Evolutionary conservation across 2,888 invertebrate genomes (phyloP).

Genomic region (Coelinius sp.): DNA sequence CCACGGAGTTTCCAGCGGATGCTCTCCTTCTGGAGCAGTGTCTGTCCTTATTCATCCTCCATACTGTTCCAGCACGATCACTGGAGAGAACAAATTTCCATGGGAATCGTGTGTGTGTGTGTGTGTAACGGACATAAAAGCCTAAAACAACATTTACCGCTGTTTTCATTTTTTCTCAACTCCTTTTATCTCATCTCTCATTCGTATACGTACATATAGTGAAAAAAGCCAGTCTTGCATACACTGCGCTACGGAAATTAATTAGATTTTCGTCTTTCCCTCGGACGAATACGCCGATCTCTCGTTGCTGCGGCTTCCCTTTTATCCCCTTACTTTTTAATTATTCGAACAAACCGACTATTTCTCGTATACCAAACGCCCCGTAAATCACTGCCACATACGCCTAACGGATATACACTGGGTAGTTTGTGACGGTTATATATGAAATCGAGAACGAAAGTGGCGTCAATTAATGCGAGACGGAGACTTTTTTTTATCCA

Average conservation of each 20-base stretch:
- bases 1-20: background rate
- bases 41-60: slow-evolving; percentile 32
- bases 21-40: slow-evolving; percentile 17
- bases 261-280: slow-evolving; percentile 49
- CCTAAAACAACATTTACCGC: slow-evolving; percentile 58
- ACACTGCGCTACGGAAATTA: slow-evolving; percentile 41
- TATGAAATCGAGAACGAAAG: slow-evolving; percentile 31
- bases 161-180: slow-evolving; percentile 33
- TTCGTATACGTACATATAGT: slow-evolving; percentile 26
- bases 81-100: slow-evolving; percentile 22
- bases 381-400: slow-evolving; percentile 4
- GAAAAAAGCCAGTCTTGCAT: slow-evolving; percentile 25
- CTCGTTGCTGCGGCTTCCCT: slow-evolving; percentile 47
- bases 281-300: slow-evolving; percentile 38
- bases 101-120: slow-evolving; percentile 40
- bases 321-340: slow-evolving; percentile 57
- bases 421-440: slow-evolving; percentile 15
- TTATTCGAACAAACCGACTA: slow-evolving; percentile 53
- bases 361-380: slow-evolving; percentile 22
- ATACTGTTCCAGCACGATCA: slow-evolving; percentile 22
- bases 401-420: slow-evolving; percentile 17
- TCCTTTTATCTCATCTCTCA: slow-evolving; percentile 34
- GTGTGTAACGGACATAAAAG: slow-evolving; percentile 49
- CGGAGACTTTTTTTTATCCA: slow-evolving; percentile 5
- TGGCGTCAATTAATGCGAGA: slow-evolving; percentile 20